phyloP scores from a whole-genome alignment of 2,888 invertebrate genomes.

The Agonopterix subpropinquella region DNA sequence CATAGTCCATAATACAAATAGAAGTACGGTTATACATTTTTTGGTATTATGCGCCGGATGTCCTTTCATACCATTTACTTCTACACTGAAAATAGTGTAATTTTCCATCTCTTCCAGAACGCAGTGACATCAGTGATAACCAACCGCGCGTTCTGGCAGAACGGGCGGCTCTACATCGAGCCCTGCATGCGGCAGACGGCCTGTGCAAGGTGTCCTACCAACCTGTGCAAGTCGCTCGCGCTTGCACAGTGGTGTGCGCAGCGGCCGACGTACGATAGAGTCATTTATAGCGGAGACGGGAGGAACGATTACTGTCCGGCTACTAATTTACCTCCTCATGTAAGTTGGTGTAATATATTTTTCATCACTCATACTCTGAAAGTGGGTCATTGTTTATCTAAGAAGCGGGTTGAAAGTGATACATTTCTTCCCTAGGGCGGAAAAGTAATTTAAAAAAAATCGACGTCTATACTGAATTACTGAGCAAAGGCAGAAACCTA shows the following conservation, averaged over 20 bases:
- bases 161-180: conserved; percentile 53
- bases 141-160: conserved; percentile 54
- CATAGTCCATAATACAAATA: too few relatives aligned
- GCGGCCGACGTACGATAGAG: conserved; percentile 20
- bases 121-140: conserved; percentile 47
- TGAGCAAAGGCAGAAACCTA: too few relatives aligned
- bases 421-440: too few relatives aligned
- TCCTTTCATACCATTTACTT: too few relatives aligned
- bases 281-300: conserved; percentile 56
- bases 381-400: too few relatives aligned
- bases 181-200: conserved; percentile 54
- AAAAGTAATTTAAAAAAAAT: too few relatives aligned
- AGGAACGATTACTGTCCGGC: conserved; percentile 61
- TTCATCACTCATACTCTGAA: too few relatives aligned
- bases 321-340: conserved; percentile 36
- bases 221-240: conserved; percentile 61
- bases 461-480: too few relatives aligned
- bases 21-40: too few relatives aligned
- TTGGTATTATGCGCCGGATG: too few relatives aligned
- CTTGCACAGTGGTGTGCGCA: conserved; percentile 41
- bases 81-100: too few relatives aligned
- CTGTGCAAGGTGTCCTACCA: conserved; percentile 48
- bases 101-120: conserved; percentile 31
- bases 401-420: too few relatives aligned
- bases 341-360: conserved; percentile 24